Base-by-base conservation (phyloP, 2,797 vertebrate species). In the Apogon hyalosoma region DNA sequence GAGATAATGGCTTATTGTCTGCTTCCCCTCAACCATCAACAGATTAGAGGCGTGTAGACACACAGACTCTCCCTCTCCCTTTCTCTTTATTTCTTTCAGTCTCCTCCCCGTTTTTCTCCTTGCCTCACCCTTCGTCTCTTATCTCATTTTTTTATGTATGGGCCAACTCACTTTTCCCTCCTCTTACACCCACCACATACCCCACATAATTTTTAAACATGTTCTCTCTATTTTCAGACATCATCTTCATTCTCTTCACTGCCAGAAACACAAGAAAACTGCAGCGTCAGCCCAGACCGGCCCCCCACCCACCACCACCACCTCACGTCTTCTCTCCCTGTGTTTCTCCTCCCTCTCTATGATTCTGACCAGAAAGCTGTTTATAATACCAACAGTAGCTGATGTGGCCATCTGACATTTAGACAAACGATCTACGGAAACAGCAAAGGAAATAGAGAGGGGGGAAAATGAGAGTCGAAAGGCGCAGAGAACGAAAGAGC, bases 1-100 rank as follows among this genome's bases (percentile, higher is more conserved):
- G 70, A 88, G 88, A 92, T 89, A 90, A 90, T 88, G 82, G 84
- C 71, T 87, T 89, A 88, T 90, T 90, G 88, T 90, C 85, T 86
- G 84, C 79, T 87, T 91, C 87, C 85, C 73, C 82, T 88, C 85
- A 84, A 90, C 91, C 89, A 87, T 90, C 83, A 90, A 90, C 88
- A 90, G 89, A 90, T 91, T 88, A 90, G 81, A 90, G 62, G 73
- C 78, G 81, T 92, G 89, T 83, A 87, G 87, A 87, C 82, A 88
- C 41, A 7, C 71, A 69, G 82, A 28, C 73, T 88, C 79, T 83
- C 60, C 77, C 58, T 86, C 67, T 75, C 50, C 38, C 48, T 63
- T 81, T 82, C 77, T 87, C 60, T 70, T 75, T 46, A 79, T 78
- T 79, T 82, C 69, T 61, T 47, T 74, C 48, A 0, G 67, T 83